Evolutionary conservation across 2,113 vertebrate species (phyloP), one percentile per base, ranked within the genome.

Genomic region (Phalacrocorax carbo): DNA sequence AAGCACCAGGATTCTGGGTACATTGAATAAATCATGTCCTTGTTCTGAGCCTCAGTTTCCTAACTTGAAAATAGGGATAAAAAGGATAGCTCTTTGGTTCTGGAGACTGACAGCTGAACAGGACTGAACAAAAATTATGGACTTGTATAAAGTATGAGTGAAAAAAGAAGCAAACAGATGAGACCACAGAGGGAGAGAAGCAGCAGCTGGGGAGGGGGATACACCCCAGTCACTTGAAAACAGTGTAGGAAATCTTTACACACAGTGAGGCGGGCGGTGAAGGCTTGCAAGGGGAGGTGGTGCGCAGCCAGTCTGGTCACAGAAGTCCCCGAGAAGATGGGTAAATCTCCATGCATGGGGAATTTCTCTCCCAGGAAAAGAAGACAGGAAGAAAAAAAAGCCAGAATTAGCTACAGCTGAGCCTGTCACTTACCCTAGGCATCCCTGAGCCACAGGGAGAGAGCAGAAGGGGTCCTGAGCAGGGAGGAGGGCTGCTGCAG

Each of bases 371-470:
- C 61, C 10, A 3, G 79, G 38, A 64, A 82, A 66, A 62, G 30
- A 75, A 19, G 11, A 25, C 26, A 42, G 48, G 40, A 82, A 80
- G 61, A 20, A 82, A 92, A 90, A 75, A 27, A 75, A 27, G 15
- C 8, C 23, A 71, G 48, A 48, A 65, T 64, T 48, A 58, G 29
- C 32, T 76, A 20, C n/a, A 77, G 26, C 30, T 86, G 60, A 86
- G 58, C 14, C 34, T 20, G 2, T 61, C 36, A 42, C 84, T 93
- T 84, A 40, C 30, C 32, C 34, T 46, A 46, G 30, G 58, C 23
- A 52, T 52, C 36, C 18, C 15, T 5, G 11, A 32, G 11, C 17
- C 15, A 3, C 0, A 0, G 15, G 26, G 15, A 69, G 40, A 52
- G 29, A 72, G n/a, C 16, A 34, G 21, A 42, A 55, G 16, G 42